Percentiles rank a stretch among this genome's conserved stretches.
Evolutionary conservation across 2,797 vertebrate species (phyloP).

Genomic region (Etheostoma nigrum): DNA sequence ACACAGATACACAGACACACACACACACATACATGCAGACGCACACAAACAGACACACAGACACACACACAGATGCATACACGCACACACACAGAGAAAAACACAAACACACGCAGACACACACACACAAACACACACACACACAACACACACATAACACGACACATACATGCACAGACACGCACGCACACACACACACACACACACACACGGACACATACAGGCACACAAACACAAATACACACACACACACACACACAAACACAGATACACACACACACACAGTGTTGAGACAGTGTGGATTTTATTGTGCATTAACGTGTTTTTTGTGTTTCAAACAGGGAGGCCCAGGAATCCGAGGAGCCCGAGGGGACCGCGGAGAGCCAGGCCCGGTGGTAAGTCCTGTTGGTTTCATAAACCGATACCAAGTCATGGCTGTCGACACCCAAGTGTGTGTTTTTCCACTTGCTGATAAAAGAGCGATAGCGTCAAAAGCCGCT

Average conservation of each 20-base stretch:
- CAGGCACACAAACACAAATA: too few relatives aligned
- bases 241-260: background rate
- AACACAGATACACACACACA: slow-evolving; percentile 1
- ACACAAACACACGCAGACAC: too few relatives aligned
- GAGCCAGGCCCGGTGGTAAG: slow-evolving; percentile 90
- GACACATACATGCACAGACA: too few relatives aligned
- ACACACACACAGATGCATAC: too few relatives aligned
- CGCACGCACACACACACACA: too few relatives aligned
- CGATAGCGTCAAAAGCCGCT: rapidly evolving
- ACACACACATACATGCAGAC: too few relatives aligned
- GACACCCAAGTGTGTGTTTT: background rate
- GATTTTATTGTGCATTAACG: background rate
- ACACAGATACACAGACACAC: too few relatives aligned
- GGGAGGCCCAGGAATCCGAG: slow-evolving; percentile 94
- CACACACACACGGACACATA: too few relatives aligned
- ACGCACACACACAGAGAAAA: too few relatives aligned
- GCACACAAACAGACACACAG: too few relatives aligned
- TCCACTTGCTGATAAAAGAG: background rate
- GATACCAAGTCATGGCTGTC: background rate
- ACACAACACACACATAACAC: too few relatives aligned
- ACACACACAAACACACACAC: too few relatives aligned
- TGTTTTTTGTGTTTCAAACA: slow-evolving; percentile 67
- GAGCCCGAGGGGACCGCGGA: slow-evolving; percentile 92
- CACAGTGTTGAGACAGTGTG: background rate
- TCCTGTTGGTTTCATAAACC: background rate